phyloP scores from a whole-genome alignment of 2,888 invertebrate genomes.

The Drosophila maculinotata region DNA sequence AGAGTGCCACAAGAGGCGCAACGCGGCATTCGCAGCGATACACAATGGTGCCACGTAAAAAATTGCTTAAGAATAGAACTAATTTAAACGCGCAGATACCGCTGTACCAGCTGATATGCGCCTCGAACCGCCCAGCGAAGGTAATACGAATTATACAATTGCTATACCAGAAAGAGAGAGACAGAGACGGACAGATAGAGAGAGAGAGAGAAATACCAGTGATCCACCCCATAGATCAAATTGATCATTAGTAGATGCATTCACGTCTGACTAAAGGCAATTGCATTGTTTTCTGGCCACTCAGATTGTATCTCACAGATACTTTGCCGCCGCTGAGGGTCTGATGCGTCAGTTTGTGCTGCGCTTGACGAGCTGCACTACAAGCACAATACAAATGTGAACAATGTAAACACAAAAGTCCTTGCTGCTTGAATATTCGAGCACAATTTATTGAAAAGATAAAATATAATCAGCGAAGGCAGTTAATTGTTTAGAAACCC shows the following conservation, averaged over 20 bases:
- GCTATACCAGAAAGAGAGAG: neutral
- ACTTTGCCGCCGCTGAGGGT: constrained; percentile 20
- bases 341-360: constrained; percentile 32
- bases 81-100: constrained; percentile 76
- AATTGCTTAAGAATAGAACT: constrained; percentile 80
- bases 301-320: constrained; percentile 57
- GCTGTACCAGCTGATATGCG: constrained; percentile 38
- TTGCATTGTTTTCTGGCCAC: constrained; percentile 31
- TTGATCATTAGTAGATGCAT: constrained; percentile 48
- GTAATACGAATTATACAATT: constrained; percentile 74
- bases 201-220: neutral
- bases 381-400: constrained; percentile 33
- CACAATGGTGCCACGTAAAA: constrained; percentile 77
- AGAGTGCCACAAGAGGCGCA: constrained; percentile 46
- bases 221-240: constrained; percentile 31
- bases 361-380: constrained; percentile 36
- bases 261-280: constrained; percentile 32
- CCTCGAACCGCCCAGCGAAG: constrained; percentile 25
- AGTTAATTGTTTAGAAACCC: no score
- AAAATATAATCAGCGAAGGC: no score
- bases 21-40: constrained; percentile 43
- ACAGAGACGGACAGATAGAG: neutral
- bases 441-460: no score
- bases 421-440: no score
- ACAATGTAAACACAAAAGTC: neutral